phyloP scores from a whole-genome alignment of 2,113 vertebrate species.

The Gobiocypris rarus region DNA sequence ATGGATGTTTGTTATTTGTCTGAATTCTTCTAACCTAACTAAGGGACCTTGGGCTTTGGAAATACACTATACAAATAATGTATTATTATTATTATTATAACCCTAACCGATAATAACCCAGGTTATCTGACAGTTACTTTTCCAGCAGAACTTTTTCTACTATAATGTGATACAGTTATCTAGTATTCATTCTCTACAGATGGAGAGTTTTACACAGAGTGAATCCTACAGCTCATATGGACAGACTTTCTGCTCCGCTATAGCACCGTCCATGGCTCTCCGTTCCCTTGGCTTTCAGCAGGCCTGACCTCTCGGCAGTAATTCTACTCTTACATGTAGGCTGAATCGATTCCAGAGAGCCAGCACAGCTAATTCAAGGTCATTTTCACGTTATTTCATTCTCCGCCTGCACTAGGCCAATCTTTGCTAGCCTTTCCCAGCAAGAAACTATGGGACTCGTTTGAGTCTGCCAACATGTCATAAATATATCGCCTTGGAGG shows the following conservation, averaged over 20 bases:
- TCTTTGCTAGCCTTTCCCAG: slow-evolving; percentile 52
- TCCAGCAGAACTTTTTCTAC: background rate
- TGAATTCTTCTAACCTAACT: too few relatives aligned
- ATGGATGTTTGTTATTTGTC: too few relatives aligned
- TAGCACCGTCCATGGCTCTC: slow-evolving; percentile 65
- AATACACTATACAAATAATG: too few relatives aligned
- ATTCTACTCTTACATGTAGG: slow-evolving; percentile 76
- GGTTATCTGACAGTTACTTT: background rate
- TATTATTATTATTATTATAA: too few relatives aligned
- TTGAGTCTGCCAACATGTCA: slow-evolving; percentile 33
- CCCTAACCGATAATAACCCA: too few relatives aligned
- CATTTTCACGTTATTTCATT: slow-evolving; percentile 71
- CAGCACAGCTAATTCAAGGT: slow-evolving; percentile 75
- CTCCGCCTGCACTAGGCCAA: slow-evolving; percentile 60
- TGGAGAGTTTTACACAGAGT: background rate
- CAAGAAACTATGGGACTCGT: slow-evolving; percentile 9
- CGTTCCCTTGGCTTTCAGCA: slow-evolving; percentile 67
- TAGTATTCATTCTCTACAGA: background rate
- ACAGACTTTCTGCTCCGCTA: slow-evolving; percentile 65
- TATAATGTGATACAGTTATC: background rate
- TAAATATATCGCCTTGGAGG: slow-evolving; percentile 32
- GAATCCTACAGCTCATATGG: slow-evolving; percentile 49
- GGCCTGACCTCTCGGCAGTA: slow-evolving; percentile 74
- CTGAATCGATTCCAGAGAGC: slow-evolving; percentile 67
- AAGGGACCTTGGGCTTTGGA: too few relatives aligned